Evolutionary conservation across 1,140 invertebrate species (phyloP), one percentile per base, ranked within the genome.

Genomic region (Leucophenga varia): DNA sequence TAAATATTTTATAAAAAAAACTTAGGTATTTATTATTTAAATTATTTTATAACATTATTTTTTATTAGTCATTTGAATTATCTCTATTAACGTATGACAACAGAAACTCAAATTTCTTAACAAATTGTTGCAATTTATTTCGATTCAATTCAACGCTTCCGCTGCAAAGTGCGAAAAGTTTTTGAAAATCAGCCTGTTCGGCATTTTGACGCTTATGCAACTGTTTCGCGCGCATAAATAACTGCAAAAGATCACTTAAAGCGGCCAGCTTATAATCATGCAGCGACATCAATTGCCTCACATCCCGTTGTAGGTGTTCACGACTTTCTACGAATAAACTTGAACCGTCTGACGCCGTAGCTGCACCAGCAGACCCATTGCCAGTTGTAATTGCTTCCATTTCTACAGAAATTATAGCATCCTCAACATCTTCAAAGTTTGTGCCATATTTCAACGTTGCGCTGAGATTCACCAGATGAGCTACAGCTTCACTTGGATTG

Each of bases 61-160:
- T n/a, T n/a, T n/a, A n/a, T n/a, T n/a, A n/a, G n/a, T n/a, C n/a
- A n/a, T n/a, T n/a, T n/a, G n/a, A n/a, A 34, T 55, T 51, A n/a
- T 72, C 69, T 32, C 57, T 49, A 13, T 81, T 79, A 36, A 82
- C 67, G 79, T 81, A 88, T 0, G 84, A 84, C 47, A 87, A 74
- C 70, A 85, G 84, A 75, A 83, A 89, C 61, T 87, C 84, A 8
- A 87, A 63, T 76, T 88, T 88, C 57, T 85, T 87, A 2, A 80
- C 61, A 53, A 77, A 74, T 34, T 79, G 77, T 52, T 80, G 77
- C 3, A 86, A 49, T 71, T 79, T 81, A 1, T 40, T 52, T 38
- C 79, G 79, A 55, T 78, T 76, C 19, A 82, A 72, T 51, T 86
- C 59, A 31, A 76, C 57, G 35, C 76, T 76, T 5, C 78, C 72